Evolutionary conservation across 2,888 invertebrate genomes (phyloP), one percentile per base, ranked within the genome.

Genomic region (Plebejus anna): DNA sequence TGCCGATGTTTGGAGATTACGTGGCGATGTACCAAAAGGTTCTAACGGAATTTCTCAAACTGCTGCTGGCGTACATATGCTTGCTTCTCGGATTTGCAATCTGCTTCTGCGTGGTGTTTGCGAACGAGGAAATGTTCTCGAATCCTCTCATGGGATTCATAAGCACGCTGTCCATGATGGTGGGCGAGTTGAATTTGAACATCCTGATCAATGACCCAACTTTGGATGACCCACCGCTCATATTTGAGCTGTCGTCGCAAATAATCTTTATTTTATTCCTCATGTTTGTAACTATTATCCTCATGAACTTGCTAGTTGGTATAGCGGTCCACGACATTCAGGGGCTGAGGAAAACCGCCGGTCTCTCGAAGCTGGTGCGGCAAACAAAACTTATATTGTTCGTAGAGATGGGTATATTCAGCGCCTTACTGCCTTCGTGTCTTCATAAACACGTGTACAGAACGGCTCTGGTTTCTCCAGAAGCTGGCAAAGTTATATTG

Each of bases 21-120:
- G 97, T 98, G 0, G 97, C 98, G 0, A 98, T 98, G 98, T 97
- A 97, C 82, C 97, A 97, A 1, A 96, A 97, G 86, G 97, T 97
- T 0, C 96, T 97, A 82, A 96, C 96, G 1, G 97, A 98, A 88
- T 97, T 98, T 82, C 95, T 97, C 38, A 97, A 97, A 84, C 90
- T 98, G 16, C 94, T 98, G 47, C 89, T 97, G 82, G 97, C 97
- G 0, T 98, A 97, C 84, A 96, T 97, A 0, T 97, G 97, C 82
- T 94, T 98, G 75, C 89, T 98, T 42, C 95, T 98, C 28, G 98
- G 97, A 0, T 98, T 98, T 83, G 97, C 97, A 0, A 96, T 97
- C 72, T 97, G 97, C 83, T 98, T 98, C 85, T 97, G 97, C 87
- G 97, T 98, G 0, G 96, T 98, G 76, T 98, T 97, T 86, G 97